Conservation (phyloP, 2,888 invertebrate species). For the Cryptophagus acutangulus region DNA sequence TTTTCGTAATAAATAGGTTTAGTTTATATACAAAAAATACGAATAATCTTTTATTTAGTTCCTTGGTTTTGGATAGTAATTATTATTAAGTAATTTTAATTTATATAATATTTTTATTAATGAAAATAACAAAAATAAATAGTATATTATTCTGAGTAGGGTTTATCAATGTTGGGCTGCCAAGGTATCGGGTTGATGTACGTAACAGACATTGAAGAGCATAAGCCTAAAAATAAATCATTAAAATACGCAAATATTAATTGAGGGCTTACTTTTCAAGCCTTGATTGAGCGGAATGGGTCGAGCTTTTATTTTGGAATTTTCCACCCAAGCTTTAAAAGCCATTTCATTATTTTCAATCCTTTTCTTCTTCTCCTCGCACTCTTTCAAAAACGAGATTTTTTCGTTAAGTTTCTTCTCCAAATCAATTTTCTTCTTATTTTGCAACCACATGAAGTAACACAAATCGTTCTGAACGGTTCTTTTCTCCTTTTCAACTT, state of each 20-base stretch:
- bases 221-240: slow-evolving; percentile 52
- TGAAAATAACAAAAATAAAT: not conserved
- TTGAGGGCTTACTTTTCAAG: slow-evolving; percentile 52
- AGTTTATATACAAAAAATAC: too few species aligned
- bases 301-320: slow-evolving; percentile 58
- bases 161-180: slow-evolving; percentile 40
- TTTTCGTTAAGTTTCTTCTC: slow-evolving; percentile 42
- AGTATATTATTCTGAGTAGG: not conserved
- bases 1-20: slow-evolving; percentile 19
- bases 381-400: slow-evolving; percentile 46
- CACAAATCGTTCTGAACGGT: slow-evolving; percentile 36
- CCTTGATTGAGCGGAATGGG: slow-evolving; percentile 60
- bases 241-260: not conserved
- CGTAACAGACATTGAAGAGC: slow-evolving; percentile 59
- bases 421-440: slow-evolving; percentile 54
- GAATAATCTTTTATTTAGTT: too few species aligned
- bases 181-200: slow-evolving; percentile 64
- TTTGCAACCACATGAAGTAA: slow-evolving; percentile 52
- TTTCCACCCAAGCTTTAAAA: slow-evolving; percentile 59
- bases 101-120: too few species aligned
- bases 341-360: slow-evolving; percentile 55
- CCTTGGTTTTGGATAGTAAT: too few species aligned
- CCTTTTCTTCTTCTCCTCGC: slow-evolving; percentile 53
- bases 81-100: not conserved
- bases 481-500: slow-evolving; percentile 40